Evolutionary conservation across 1,140 invertebrate genomes (phyloP), one percentile per base, ranked within the genome.

Genomic region (Reticulitermes speratus): DNA sequence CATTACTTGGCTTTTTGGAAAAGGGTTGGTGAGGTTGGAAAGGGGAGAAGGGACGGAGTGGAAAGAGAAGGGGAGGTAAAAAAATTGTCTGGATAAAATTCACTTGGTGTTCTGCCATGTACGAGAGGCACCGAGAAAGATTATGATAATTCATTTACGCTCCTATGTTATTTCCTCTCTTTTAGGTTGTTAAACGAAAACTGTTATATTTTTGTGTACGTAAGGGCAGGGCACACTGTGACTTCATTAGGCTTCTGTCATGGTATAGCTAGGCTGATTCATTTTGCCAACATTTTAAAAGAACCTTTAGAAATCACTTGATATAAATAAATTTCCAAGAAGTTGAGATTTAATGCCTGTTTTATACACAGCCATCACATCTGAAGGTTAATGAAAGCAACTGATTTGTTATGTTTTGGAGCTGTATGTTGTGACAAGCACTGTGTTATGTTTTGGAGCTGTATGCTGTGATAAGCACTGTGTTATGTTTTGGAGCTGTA

Each of bases 61-160:
- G 65, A 75, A n/a, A 75, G 59, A n/a, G 59, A 65, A 65, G 59
- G 65, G n/a, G 65, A 75, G 65, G 65, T 75, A 75, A 75, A 75
- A 75, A 75, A 75, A 75, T 75, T 75, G 65, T 75, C 65, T 75
- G 65, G 65, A 75, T 75, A 75, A 75, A 75, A 75, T 75, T 75
- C n/a, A 75, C 65, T 75, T 75, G 65, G 65, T 75, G 7, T 75
- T 75, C 65, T 75, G 8, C 65, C n/a, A 75, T 75, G 65, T 75
- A 75, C 65, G 65, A 75, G 65, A 75, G n/a, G 65, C 65, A 75
- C 65, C 65, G n/a, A 75, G 65, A 19, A 75, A 75, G 65, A 75
- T 75, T 75, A 75, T 75, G 65, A 75, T 75, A 75, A 75, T 75
- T 75, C 25, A 75, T 75, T 75, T 75, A 75, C 65, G 65, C 65